Percentiles rank a stretch among this genome's conserved stretches.
phyloP scores from a whole-genome alignment of 2,888 invertebrate genomes.

The Falcaria lacertinaria region DNA sequence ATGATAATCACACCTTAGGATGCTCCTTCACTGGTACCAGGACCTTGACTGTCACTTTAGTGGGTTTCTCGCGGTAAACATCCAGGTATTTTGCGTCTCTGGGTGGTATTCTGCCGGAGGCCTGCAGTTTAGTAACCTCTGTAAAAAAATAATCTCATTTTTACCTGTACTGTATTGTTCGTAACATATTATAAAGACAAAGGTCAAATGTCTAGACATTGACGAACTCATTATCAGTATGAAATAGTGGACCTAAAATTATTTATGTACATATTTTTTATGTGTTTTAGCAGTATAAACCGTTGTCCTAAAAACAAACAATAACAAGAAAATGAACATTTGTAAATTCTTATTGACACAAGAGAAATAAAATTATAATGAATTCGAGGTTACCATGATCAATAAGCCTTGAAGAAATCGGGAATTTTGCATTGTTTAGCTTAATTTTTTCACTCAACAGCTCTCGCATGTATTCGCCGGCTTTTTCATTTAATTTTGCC shows the following conservation, averaged over 20 bases:
- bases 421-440: constrained; percentile 83
- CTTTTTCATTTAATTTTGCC: constrained; percentile 83
- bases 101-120: constrained; percentile 82
- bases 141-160: constrained; percentile 43
- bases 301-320: too few relatives aligned
- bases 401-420: constrained; percentile 84
- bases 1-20: constrained; percentile 82
- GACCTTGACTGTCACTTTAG: constrained; percentile 86
- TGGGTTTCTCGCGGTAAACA: constrained; percentile 87
- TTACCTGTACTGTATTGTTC: too few relatives aligned
- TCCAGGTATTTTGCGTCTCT: constrained; percentile 86
- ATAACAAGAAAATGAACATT: not conserved
- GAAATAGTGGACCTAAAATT: too few relatives aligned
- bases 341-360: too few relatives aligned
- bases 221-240: too few relatives aligned
- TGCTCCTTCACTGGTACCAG: constrained; percentile 86
- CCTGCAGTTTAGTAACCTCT: constrained; percentile 88
- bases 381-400: constrained; percentile 82
- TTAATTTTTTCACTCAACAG: constrained; percentile 85
- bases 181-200: too few relatives aligned
- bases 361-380: too few relatives aligned
- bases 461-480: constrained; percentile 88
- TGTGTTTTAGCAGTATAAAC: too few relatives aligned
- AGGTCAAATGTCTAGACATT: too few relatives aligned
- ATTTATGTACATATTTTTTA: too few relatives aligned